These are phyloP conservation scores for Margarornis squamiger DNA, from an alignment of 2,797 vertebrate genomes.

Conservation along the genomic window DNA sequence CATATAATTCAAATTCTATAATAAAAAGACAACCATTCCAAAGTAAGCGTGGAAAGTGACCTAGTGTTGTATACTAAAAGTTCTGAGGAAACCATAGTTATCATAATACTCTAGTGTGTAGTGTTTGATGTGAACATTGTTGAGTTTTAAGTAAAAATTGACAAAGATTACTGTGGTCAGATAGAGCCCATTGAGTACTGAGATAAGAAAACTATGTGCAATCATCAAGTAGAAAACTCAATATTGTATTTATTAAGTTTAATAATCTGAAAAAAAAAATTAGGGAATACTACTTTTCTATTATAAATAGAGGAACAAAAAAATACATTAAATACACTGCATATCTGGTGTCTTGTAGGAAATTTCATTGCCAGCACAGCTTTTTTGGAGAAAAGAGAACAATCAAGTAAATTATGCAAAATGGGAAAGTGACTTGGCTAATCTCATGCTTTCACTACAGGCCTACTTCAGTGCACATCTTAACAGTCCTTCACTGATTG, in stretches of 20 bases:
- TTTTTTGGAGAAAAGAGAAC: not conserved
- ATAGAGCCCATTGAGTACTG: not conserved
- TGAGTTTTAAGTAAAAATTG: slow-evolving; percentile 38
- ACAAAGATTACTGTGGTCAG: slow-evolving; percentile 31
- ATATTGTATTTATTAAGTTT: not conserved
- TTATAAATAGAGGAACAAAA: not conserved
- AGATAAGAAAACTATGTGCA: not conserved
- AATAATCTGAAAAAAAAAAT: not conserved
- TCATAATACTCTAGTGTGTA: not conserved
- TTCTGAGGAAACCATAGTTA: not conserved
- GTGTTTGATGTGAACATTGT: not conserved
- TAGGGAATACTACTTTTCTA: not conserved
- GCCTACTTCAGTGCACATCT: not conserved
- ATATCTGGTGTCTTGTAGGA: not conserved
- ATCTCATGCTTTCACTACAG: not conserved
- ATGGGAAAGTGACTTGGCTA: not conserved
- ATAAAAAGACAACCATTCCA: not conserved
- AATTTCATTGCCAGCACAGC: not conserved
- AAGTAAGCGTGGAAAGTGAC: not conserved
- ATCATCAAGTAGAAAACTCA: slow-evolving; percentile 1
- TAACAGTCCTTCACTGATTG: not conserved
- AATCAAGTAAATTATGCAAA: not conserved
- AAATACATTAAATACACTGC: not conserved
- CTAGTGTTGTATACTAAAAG: not conserved
- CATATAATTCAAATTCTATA: not conserved